Percentiles rank a stretch among this genome's conserved stretches.
These are phyloP conservation scores for Plecotus auritus DNA, from an alignment of 2,113 vertebrate species.

Conservation along the genomic window DNA sequence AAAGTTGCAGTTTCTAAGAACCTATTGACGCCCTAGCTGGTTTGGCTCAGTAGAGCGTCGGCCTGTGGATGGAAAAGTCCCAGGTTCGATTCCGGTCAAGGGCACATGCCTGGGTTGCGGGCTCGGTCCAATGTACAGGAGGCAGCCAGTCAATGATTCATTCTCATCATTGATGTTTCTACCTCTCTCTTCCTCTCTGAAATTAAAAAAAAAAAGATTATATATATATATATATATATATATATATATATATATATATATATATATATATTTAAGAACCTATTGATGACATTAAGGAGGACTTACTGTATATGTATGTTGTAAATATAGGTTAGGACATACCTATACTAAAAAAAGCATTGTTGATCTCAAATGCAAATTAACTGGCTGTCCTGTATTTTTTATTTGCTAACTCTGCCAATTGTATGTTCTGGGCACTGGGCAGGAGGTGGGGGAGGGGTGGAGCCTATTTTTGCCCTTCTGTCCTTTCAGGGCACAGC, in stretches of 20 bases:
- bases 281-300: background rate
- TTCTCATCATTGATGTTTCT: too few relatives aligned
- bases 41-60: too few relatives aligned
- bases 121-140: too few relatives aligned
- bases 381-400: background rate
- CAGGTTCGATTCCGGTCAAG: too few relatives aligned
- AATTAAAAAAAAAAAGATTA: too few relatives aligned
- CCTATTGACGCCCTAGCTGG: too few relatives aligned
- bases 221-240: too few relatives aligned
- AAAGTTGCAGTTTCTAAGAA: background rate
- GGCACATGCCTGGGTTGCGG: too few relatives aligned
- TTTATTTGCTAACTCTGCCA: background rate
- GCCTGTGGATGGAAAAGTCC: too few relatives aligned
- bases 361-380: background rate
- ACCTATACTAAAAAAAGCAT: background rate
- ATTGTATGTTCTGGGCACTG: background rate
- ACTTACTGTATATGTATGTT: background rate
- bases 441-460: background rate
- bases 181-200: too few relatives aligned
- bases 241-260: too few relatives aligned
- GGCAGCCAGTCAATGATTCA: too few relatives aligned
- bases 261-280: background rate
- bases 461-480: background rate
- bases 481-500: background rate
- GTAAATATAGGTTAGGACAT: background rate